These are phyloP conservation scores for Ditylenchus dipsaci DNA, from an alignment of 1,140 invertebrate genomes.

Conservation along the genomic window DNA sequence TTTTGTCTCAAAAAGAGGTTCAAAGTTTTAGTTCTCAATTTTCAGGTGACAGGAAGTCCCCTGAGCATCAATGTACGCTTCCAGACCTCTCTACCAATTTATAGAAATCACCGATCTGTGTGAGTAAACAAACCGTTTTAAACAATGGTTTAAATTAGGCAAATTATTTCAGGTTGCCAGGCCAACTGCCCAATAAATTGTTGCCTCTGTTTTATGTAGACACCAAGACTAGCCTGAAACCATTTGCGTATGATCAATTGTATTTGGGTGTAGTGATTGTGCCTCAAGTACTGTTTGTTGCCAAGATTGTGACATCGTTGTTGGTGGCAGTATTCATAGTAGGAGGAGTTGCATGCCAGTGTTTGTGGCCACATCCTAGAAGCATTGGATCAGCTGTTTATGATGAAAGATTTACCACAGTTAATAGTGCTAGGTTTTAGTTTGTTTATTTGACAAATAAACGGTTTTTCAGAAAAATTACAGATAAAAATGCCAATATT, in stretches of 20 bases:
- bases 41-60: background rate
- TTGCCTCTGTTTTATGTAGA: conserved; percentile 1
- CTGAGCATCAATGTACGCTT: background rate
- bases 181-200: conserved; percentile 3
- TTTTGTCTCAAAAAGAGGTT: background rate
- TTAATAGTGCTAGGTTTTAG: background rate
- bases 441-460: too few relatives aligned
- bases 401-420: background rate
- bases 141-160: background rate
- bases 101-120: conserved; percentile 2
- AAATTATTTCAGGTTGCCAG: background rate
- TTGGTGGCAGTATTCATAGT: background rate
- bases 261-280: conserved; percentile 5
- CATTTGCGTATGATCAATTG: background rate
- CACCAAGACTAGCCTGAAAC: background rate
- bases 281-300: background rate
- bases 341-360: background rate
- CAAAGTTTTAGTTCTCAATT: background rate
- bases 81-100: conserved; percentile 8
- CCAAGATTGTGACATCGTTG: background rate
- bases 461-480: too few relatives aligned
- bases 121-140: background rate
- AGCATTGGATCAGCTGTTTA: background rate
- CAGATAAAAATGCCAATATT: too few relatives aligned
- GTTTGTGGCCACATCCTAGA: background rate